These are phyloP conservation scores for Scortum barcoo DNA, from an alignment of 2,113 vertebrate species.

Conservation along the genomic window DNA sequence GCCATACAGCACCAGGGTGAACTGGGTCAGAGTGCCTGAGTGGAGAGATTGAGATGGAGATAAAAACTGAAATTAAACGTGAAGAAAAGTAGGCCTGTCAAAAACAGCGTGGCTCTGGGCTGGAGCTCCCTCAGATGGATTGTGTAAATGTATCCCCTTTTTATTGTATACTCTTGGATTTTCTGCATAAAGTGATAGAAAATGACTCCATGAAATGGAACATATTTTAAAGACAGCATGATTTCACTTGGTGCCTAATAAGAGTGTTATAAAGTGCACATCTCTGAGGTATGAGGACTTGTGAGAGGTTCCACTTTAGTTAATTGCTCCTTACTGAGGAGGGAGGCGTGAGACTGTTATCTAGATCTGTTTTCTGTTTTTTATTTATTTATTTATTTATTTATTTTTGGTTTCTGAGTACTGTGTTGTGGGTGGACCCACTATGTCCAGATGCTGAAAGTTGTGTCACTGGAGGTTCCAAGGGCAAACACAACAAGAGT, in stretches of 20 bases:
- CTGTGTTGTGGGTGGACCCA: slow-evolving; percentile 1
- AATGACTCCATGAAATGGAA: slow-evolving; percentile 52
- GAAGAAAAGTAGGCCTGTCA: slow-evolving; percentile 52
- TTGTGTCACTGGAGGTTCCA: slow-evolving; percentile 8
- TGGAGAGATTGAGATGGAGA: slow-evolving; percentile 30
- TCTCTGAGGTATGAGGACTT: slow-evolving; percentile 34
- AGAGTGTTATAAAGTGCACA: slow-evolving; percentile 44
- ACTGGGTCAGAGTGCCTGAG: slow-evolving; percentile 95
- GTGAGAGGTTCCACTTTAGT: slow-evolving; percentile 48
- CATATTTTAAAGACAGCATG: slow-evolving; percentile 37
- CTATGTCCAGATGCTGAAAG: not conserved
- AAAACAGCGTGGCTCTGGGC: slow-evolving; percentile 24
- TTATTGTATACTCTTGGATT: slow-evolving; percentile 28
- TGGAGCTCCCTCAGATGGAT: slow-evolving; percentile 19
- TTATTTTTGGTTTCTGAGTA: slow-evolving; percentile 35
- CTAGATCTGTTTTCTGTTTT: slow-evolving; percentile 18
- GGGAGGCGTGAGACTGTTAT: slow-evolving; percentile 12
- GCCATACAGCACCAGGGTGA: slow-evolving; percentile 93
- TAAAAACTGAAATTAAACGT: slow-evolving; percentile 29
- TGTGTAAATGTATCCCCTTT: slow-evolving; percentile 43
- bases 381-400: too few species aligned
- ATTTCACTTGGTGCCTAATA: slow-evolving; percentile 43
- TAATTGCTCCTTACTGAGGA: slow-evolving; percentile 31
- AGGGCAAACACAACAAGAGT: slow-evolving; percentile 9
- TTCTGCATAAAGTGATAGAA: slow-evolving; percentile 53